Evolutionary conservation across 2,113 vertebrate genomes (phyloP).

Genomic region (Procavia capensis): DNA sequence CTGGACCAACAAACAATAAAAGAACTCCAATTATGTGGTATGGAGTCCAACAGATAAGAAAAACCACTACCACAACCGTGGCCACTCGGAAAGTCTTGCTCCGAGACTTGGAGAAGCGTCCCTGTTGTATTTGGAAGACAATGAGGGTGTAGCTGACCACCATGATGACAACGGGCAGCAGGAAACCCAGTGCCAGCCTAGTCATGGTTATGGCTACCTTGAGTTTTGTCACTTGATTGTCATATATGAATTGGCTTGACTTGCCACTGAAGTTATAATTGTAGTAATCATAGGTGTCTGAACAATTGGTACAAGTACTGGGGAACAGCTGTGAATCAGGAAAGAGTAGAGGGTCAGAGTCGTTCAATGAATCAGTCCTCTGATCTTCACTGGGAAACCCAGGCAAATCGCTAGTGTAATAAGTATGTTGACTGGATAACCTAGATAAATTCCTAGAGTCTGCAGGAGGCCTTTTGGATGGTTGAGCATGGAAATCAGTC

Average conservation of each 20-base stretch:
- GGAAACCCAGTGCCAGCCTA: conserved; percentile 87
- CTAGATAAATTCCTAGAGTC: background rate
- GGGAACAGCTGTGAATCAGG: background rate
- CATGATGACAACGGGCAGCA: conserved; percentile 86
- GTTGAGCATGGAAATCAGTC: background rate
- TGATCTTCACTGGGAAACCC: background rate
- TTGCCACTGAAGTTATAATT: background rate
- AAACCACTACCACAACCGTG: conserved; percentile 80
- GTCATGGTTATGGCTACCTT: conserved; percentile 63
- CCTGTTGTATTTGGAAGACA: conserved; percentile 48
- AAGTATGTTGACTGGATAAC: background rate
- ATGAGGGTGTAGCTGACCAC: conserved; percentile 85
- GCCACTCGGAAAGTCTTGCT: conserved; percentile 83
- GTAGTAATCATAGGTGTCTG: background rate
- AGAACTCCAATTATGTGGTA: conserved; percentile 87
- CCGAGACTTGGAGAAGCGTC: conserved; percentile 73
- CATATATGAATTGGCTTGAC: background rate
- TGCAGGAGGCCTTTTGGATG: conserved; percentile 20
- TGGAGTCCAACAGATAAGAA: conserved; percentile 90
- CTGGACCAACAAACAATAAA: background rate
- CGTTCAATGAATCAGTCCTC: background rate
- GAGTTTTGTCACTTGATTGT: too few relatives aligned
- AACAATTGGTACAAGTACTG: background rate
- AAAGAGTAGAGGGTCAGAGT: background rate
- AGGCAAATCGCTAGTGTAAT: too few relatives aligned